Conservation (phyloP, 2,113 vertebrate species). For the Spermophilus dauricus region DNA sequence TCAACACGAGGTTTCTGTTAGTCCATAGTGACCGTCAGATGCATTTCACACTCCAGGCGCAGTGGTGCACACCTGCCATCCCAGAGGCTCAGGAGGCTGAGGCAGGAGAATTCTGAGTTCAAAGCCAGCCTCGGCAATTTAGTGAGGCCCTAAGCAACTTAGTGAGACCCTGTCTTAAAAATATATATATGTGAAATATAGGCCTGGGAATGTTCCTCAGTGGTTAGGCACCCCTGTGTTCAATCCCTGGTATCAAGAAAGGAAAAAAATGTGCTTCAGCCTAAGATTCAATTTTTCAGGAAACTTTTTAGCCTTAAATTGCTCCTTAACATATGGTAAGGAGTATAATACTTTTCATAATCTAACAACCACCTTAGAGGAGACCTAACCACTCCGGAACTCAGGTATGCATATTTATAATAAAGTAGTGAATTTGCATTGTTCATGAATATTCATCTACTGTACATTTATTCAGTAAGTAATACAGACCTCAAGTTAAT, state of each 20-base stretch:
- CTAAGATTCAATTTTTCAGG: slow-evolving; percentile 24
- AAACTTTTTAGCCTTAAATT: background rate
- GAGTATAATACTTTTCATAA: background rate
- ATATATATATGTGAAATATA: no score
- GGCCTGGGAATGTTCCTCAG: no score
- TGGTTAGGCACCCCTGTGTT: no score
- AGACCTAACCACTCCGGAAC: slow-evolving; percentile 43
- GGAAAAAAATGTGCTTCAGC: background rate
- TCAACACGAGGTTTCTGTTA: slow-evolving; percentile 48
- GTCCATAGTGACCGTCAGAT: slow-evolving; percentile 30
- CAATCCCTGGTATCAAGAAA: no score
- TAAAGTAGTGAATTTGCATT: slow-evolving; percentile 56
- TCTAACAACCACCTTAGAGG: background rate
- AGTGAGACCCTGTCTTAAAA: no score
- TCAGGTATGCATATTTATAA: slow-evolving; percentile 63
- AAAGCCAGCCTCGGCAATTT: no score
- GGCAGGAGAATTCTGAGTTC: no score
- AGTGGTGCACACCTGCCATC: no score
- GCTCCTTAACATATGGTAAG: slow-evolving; percentile 52
- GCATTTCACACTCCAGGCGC: background rate
- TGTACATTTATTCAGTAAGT: slow-evolving; percentile 68
- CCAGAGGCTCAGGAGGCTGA: no score
- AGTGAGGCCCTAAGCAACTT: no score
- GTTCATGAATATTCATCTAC: slow-evolving; percentile 73
- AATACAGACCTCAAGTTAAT: slow-evolving; percentile 54